Evolutionary conservation across 2,797 vertebrate species (phyloP).

Genomic region (Argentina silus): DNA sequence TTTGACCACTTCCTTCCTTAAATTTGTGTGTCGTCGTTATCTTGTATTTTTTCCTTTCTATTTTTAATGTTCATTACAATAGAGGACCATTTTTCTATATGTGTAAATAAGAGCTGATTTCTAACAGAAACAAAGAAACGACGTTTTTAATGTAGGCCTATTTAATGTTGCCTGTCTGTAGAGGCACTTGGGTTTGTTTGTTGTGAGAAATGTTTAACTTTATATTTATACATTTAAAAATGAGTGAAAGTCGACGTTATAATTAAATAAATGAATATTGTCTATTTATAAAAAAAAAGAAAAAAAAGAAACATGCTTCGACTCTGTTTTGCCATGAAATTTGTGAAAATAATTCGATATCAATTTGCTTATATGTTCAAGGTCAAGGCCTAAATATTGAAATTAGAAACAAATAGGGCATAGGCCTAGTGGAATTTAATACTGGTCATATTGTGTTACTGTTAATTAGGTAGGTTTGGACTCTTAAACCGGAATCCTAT

Average conservation of each 20-base stretch:
- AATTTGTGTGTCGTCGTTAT: not conserved
- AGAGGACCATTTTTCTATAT: constrained; percentile 92
- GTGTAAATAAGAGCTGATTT: constrained; percentile 97
- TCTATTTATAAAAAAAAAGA: constrained; percentile 77
- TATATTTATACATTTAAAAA: constrained; percentile 85
- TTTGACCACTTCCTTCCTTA: constrained; percentile 13
- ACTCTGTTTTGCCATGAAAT: constrained; percentile 5
- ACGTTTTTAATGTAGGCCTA: constrained; percentile 76
- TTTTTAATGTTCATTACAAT: constrained; percentile 39
- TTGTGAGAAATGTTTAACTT: constrained; percentile 81
- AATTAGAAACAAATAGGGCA: not conserved
- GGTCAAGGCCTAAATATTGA: not conserved
- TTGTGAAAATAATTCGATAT: not conserved
- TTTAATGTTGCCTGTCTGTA: constrained; percentile 87
- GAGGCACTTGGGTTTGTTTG: constrained; percentile 80
- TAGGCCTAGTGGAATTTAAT: too few species aligned
- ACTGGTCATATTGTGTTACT: too few species aligned
- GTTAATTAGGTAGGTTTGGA: too few species aligned
- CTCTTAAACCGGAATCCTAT: too few species aligned
- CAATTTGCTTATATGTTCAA: not conserved
- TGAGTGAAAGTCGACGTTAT: constrained; percentile 74
- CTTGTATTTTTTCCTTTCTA: constrained; percentile 26
- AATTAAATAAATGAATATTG: constrained; percentile 69
- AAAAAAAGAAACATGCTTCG: constrained; percentile 26
- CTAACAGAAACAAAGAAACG: constrained; percentile 65